Evolutionary conservation across 2,888 invertebrate species (phyloP), one percentile per base, ranked within the genome.

Genomic region (Pseudococcus jackbeardsleyi): DNA sequence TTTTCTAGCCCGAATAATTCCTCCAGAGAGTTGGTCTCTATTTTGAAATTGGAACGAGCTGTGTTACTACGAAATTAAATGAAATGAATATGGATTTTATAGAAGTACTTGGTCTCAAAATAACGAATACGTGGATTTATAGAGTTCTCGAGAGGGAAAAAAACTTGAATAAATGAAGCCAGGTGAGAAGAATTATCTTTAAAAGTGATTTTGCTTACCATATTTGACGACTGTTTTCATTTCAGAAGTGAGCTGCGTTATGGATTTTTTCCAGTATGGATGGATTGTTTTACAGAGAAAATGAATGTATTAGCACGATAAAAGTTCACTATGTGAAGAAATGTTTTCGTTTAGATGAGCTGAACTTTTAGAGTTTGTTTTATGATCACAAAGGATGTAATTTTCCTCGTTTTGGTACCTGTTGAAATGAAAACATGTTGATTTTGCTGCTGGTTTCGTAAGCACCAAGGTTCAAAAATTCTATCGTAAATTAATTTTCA

Each of bases 391-490:
- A 11, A 9, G 12, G 68, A 68, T 26, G 26, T 9, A 11, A 26
- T 68, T 68, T 68, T 68, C 68, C 26, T 68, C 15, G 5, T 68
- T 42, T 26, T 26, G 22, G 12, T 68, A 68, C 68, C 68, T 68
- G 68, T 68, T 68, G 68, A 68, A 68, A 68, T 68, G 26, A 26
- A 26, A 68, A 68, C 68, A 68, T 26, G 26, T 68, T 68, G 68
- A 22, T 22, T n/a, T n/a, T n/a, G n/a, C n/a, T 26, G 26, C 15
- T 9, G 26, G 26, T 68, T 26, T 9, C 22, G 54, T n/a, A n/a
- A 54, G 8, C n/a, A 54, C 17, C n/a, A n/a, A 54, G 3, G n/a
- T 5, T 33, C n/a, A 54, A 54, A 8, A 26, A 68, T 12, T 68
- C 12, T 26, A 68, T 68, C 68, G 68, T 22, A 26, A 11, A 19